Evolutionary conservation across 2,888 invertebrate species (phyloP).

Genomic region (Doris montereyensis): DNA sequence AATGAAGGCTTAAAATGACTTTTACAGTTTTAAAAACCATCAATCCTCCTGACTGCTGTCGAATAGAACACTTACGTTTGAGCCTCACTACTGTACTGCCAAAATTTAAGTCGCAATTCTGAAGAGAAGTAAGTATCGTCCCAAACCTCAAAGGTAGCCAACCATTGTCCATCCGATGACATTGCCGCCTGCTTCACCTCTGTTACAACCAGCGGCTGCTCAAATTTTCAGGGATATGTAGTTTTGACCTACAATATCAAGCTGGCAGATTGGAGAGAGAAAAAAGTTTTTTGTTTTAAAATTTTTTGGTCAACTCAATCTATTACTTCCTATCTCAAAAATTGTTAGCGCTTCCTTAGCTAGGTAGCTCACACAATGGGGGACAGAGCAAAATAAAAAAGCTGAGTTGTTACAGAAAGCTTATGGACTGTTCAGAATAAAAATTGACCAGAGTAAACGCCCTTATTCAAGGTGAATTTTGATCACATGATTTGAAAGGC

Average conservation of each 20-base stretch:
- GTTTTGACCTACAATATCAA: slow-evolving; percentile 82
- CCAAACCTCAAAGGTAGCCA: slow-evolving; percentile 78
- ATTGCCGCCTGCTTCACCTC: slow-evolving; percentile 81
- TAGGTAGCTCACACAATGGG: background rate
- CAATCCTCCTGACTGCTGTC: too few species aligned
- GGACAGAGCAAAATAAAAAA: background rate
- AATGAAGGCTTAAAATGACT: too few species aligned
- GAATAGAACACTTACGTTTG: slow-evolving; percentile 76
- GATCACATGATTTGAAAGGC: too few species aligned
- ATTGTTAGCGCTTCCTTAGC: too few species aligned
- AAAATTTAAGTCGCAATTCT: slow-evolving; percentile 84
- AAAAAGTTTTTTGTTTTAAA: background rate
- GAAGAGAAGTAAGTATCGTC: slow-evolving; percentile 77
- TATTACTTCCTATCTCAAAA: background rate
- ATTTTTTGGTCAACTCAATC: background rate
- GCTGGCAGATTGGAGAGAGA: slow-evolving; percentile 53
- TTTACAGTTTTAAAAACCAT: too few species aligned
- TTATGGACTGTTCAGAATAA: too few species aligned
- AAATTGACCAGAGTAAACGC: too few species aligned
- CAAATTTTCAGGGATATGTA: slow-evolving; percentile 79
- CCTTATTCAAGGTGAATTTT: too few species aligned
- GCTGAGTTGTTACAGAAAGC: too few species aligned
- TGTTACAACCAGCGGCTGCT: slow-evolving; percentile 77
- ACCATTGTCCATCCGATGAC: slow-evolving; percentile 80
- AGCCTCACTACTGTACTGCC: slow-evolving; percentile 77